phyloP scores from a whole-genome alignment of 2,113 vertebrate genomes.

The Myocastor coypus region DNA sequence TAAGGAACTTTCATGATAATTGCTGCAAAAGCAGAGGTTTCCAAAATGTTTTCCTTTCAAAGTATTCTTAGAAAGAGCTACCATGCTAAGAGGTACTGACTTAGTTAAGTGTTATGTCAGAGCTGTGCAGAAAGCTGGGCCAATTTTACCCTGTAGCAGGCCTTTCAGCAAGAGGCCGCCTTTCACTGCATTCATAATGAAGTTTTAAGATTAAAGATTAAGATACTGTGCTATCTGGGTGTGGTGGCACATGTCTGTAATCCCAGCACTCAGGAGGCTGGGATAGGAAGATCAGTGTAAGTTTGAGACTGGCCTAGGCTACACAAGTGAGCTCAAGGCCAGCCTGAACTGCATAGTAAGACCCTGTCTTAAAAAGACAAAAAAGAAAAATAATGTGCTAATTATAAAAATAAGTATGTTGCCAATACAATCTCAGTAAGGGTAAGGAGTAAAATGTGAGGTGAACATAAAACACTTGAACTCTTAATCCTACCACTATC shows the following conservation, averaged over 20 bases:
- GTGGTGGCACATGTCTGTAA: too few relatives aligned
- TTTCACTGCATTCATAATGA: slow-evolving; percentile 30
- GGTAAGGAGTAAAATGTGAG: neutral
- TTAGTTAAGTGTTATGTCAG: slow-evolving; percentile 36
- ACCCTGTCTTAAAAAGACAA: too few relatives aligned
- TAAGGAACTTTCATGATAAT: slow-evolving; percentile 4
- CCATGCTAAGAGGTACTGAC: neutral
- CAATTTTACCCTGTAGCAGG: neutral
- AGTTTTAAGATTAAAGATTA: slow-evolving; percentile 43
- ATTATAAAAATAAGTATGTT: slow-evolving; percentile 18
- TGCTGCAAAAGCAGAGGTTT: slow-evolving; percentile 13
- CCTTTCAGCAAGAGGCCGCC: neutral
- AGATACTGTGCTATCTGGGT: neutral
- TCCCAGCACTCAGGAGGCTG: too few relatives aligned
- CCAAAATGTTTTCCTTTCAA: slow-evolving; percentile 20
- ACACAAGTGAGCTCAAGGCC: too few relatives aligned
- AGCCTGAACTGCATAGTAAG: too few relatives aligned
- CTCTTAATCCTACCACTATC: slow-evolving; percentile 20
- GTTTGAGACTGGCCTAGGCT: too few relatives aligned
- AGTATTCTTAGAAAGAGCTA: slow-evolving; percentile 22
- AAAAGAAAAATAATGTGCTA: neutral
- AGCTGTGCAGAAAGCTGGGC: neutral
- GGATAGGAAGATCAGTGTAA: too few relatives aligned
- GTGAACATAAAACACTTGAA: neutral
- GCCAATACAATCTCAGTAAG: neutral